Conservation (phyloP, 2,797 vertebrate species). For the Chelon labrosus region DNA sequence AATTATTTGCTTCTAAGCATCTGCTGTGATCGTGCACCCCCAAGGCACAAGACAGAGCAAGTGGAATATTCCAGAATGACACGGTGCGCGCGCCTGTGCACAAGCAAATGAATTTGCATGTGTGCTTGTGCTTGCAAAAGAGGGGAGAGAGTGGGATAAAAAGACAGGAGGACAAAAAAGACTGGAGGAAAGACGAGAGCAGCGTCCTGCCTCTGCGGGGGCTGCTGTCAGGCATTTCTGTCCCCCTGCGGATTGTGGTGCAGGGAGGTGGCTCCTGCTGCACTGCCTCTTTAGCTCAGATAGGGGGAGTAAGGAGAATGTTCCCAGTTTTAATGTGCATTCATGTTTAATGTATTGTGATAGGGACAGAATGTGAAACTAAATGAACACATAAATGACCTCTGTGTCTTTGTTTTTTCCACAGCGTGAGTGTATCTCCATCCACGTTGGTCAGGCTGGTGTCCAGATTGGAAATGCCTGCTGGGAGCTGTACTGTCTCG, state of each 20-base stretch:
- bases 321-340: not conserved
- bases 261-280: slow-evolving; percentile 71
- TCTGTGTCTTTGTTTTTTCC: slow-evolving; percentile 19
- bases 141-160: slow-evolving; percentile 1
- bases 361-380: not conserved
- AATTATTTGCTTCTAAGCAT: not conserved
- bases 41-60: slow-evolving; percentile 20
- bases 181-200: slow-evolving; percentile 29
- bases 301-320: slow-evolving; percentile 48
- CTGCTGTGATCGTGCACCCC: slow-evolving; percentile 29
- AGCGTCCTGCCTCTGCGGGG: slow-evolving; percentile 14
- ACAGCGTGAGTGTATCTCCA: slow-evolving; percentile 72
- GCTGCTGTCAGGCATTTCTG: slow-evolving; percentile 45
- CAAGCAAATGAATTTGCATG: slow-evolving; percentile 60
- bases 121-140: slow-evolving; percentile 28
- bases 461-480: slow-evolving; percentile 77
- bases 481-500: slow-evolving; percentile 28
- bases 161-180: slow-evolving; percentile 33
- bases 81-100: not conserved
- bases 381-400: not conserved
- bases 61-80: slow-evolving; percentile 64
- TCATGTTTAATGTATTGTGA: not conserved
- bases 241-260: slow-evolving; percentile 56
- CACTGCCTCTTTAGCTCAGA: slow-evolving; percentile 30
- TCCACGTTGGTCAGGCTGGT: slow-evolving; percentile 75